Evolutionary conservation across 2,888 invertebrate species (phyloP), one percentile per base, ranked within the genome.

Genomic region (Tetramorium bicarinatum): DNA sequence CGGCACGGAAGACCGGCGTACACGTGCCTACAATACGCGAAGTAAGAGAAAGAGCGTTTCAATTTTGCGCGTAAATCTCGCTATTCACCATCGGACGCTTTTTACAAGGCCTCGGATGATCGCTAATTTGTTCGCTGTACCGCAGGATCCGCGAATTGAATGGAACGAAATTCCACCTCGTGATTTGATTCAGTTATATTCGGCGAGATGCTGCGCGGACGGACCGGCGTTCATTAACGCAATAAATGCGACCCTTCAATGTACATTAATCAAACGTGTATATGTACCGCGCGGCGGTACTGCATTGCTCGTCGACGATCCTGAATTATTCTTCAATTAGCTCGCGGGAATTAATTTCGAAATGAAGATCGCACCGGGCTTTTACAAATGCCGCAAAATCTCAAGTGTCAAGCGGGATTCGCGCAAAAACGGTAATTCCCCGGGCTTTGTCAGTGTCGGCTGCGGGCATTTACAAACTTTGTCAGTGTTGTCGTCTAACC

Each of bases 401-500:
- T 79, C 25, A 49, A 38, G 62, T 52, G 47, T 34, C 61, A 38
- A 18, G 41, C 49, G 34, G 47, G 34, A 69, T 29, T 69, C 38
- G 38, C 6, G 8, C 18, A 66, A 77, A 77, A 77, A 41, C 41
- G 77, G 13, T 15, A 52, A 77, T 44, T 54, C 54, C 8, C n/a
- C 8, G 18, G 47, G 64, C 64, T 76, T 66, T 41, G 41, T 66
- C 66, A 41, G 54, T 38, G 59, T 59, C 49, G 74, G 7, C n/a
- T 4, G 59, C 59, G 47, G 59, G 67, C 13, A 64, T 59, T 67
- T 79, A 44, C 54, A 66, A 66, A 77, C 41, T 74, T 72, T 76
- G 62, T 72, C 75, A 67, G 64, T 52, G 75, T 61, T 62, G 62
- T 71, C 44, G 52, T 74, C 34, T 62, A 62, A 75, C 47, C 38